A percentile compares a stretch with the other conserved stretches of the same genome.
These are phyloP conservation scores for Hemithea aestivaria DNA, from an alignment of 2,888 invertebrate genomes.

Conservation along the genomic window DNA sequence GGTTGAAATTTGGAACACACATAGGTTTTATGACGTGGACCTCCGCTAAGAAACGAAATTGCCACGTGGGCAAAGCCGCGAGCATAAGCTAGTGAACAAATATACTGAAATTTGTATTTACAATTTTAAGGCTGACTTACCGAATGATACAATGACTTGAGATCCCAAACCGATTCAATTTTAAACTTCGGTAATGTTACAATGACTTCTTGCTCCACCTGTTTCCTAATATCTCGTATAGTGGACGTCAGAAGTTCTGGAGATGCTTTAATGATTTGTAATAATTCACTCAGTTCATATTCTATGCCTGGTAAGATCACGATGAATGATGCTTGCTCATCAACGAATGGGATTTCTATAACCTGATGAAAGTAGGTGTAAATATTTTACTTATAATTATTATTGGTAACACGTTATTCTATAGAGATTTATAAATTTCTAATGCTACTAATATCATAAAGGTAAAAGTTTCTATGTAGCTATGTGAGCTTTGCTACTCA, in stretches of 20 bases:
- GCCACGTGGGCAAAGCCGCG: too few species aligned
- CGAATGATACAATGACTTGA: conserved; percentile 16
- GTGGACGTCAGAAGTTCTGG: conserved; percentile 44
- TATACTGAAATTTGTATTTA: too few species aligned
- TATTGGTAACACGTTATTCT: too few species aligned
- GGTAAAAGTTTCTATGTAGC: too few species aligned
- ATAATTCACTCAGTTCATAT: conserved; percentile 72
- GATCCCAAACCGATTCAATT: conserved; percentile 34
- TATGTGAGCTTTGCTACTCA: too few species aligned
- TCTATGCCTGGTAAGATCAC: conserved; percentile 83
- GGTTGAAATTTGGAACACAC: too few species aligned
- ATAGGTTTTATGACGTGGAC: too few species aligned
- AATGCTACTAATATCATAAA: too few species aligned
- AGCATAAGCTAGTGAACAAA: too few species aligned
- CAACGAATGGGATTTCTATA: conserved; percentile 84
- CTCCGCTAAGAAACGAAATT: too few species aligned
- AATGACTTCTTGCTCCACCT: conserved; percentile 49
- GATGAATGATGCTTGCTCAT: conserved; percentile 82
- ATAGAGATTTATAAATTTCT: neutral
- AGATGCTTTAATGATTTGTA: conserved; percentile 37
- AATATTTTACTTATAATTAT: too few species aligned
- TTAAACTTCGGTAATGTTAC: conserved; percentile 77
- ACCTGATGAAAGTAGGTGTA: conserved; percentile 63
- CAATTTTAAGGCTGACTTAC: neutral
- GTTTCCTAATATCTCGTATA: conserved; percentile 77